Base-by-base conservation (phyloP, 2,113 vertebrate genomes). In the Eclectus roratus region DNA sequence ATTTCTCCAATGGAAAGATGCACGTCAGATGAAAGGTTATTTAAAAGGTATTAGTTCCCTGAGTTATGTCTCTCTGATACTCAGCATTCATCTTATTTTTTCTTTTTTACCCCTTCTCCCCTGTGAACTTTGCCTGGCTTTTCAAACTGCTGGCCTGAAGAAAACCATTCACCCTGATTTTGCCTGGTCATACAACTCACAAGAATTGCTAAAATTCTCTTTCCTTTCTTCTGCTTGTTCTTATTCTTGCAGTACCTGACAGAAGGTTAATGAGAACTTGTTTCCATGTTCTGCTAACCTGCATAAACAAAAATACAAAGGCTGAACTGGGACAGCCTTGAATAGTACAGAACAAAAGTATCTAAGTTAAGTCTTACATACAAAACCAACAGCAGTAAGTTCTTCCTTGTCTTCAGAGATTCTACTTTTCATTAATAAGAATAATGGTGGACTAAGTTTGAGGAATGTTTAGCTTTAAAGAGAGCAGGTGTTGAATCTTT, bases 101-200 rank as follows among this genome's bases (percentile, higher is more conserved):
- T 2, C 5, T 19, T 44, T 63, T 27, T n/a, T 16, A 11, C 1
- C 17, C 13, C 12, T 29, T 58, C 9, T 1, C 15, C 10, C 2
- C 27, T 44, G 16, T 11, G 33, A 88, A 63, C 23, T 53, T 79
- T 65, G 31, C 16, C 69, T 63, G 9, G 8, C 17, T 93, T 89
- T 71, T 55, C 63, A 88, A 93, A 52, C 13, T 33, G 58, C 11
- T 24, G 4, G 14, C 7, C 46, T 77, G 41, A 84, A 85, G 73
- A 65, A 82, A 85, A 71, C 5, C 21, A 82, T 5, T 3, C 12
- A 52, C 8, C 4, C 28, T 44, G 39, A 65, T 44, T 77, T 79
- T 37, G 21, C 31, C 13, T 61, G 24, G 20, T 68, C 46, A 17
- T 33, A 28, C 17, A 82, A 58, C 31, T 82, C n/a, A 37, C 33